phyloP scores from a whole-genome alignment of 2,113 vertebrate species.

The Pelecanoides urinatrix region DNA sequence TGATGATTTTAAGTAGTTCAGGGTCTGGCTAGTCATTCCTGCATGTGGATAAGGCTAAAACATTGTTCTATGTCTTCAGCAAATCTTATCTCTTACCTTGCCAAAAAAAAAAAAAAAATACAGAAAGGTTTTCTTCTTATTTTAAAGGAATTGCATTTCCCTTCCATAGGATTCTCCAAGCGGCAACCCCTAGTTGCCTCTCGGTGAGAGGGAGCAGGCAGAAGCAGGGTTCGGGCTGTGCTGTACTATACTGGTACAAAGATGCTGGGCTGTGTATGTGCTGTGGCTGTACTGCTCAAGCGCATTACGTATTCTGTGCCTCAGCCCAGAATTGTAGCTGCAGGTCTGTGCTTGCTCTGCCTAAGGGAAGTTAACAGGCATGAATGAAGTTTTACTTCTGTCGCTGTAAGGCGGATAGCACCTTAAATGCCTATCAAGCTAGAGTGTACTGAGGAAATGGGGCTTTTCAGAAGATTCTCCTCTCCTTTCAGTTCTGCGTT shows the following conservation, averaged over 20 bases:
- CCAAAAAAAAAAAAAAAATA: neutral
- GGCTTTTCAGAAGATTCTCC: neutral
- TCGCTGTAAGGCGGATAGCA: neutral
- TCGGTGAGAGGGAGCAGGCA: neutral
- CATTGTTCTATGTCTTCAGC: neutral
- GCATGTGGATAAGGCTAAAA: neutral
- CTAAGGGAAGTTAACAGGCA: neutral
- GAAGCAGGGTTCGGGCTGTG: neutral
- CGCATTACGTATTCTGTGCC: accelerated
- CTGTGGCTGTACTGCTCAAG: neutral
- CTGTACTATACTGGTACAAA: accelerated
- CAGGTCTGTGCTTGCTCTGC: neutral
- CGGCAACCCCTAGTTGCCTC: neutral
- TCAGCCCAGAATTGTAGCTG: neutral
- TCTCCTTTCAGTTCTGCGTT: neutral
- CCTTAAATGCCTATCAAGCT: neutral
- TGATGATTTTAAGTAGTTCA: neutral
- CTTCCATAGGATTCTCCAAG: neutral
- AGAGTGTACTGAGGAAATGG: neutral
- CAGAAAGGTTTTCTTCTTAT: neutral
- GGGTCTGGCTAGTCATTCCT: neutral
- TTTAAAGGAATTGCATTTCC: neutral
- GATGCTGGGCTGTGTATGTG: neutral
- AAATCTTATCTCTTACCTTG: neutral
- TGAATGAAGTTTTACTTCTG: neutral